Percentiles rank a stretch among this genome's conserved stretches.
These are phyloP conservation scores for Microtus pennsylvanicus DNA, from an alignment of 2,113 vertebrate genomes.

Conservation along the genomic window DNA sequence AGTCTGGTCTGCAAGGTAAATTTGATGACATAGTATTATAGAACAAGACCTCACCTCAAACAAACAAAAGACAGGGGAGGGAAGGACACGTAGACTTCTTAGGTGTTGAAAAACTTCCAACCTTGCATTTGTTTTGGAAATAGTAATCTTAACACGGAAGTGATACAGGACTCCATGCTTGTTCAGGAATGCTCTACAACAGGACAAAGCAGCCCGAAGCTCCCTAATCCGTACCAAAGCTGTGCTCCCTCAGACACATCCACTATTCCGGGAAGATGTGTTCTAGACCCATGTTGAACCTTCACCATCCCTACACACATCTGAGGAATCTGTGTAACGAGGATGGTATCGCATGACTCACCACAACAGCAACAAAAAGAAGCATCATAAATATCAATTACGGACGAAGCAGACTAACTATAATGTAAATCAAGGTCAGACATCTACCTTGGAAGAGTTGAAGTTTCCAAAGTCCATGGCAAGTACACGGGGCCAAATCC, in stretches of 20 bases:
- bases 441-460: neutral
- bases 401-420: neutral
- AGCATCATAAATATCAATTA: neutral
- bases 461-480: neutral
- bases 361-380: neutral
- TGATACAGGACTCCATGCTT: neutral
- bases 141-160: neutral
- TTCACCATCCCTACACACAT: neutral
- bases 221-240: neutral
- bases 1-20: neutral
- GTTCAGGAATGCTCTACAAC: neutral
- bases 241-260: neutral
- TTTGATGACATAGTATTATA: neutral
- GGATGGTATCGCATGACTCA: neutral
- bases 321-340: neutral
- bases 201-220: neutral
- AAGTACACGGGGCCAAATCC: neutral
- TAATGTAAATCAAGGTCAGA: neutral
- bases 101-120: neutral
- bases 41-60: neutral
- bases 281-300: neutral
- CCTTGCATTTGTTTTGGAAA: constrained; percentile 34
- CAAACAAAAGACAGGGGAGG: neutral
- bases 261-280: neutral
- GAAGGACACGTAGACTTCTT: neutral